phyloP scores from a whole-genome alignment of 2,888 invertebrate genomes.

The Heliconius ismenius region DNA sequence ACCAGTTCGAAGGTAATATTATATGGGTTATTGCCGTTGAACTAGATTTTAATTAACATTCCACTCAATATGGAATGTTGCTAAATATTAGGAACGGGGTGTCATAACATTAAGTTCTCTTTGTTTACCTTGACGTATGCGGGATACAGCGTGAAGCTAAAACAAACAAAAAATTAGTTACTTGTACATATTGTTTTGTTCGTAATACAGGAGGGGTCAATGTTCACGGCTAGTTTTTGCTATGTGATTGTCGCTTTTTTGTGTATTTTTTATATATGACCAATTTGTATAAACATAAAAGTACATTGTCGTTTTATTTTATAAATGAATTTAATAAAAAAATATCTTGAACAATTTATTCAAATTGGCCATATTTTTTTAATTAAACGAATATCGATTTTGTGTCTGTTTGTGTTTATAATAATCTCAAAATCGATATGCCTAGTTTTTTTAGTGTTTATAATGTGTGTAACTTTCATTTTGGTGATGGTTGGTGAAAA shows the following conservation, averaged over 20 bases:
- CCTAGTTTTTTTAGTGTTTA: slow-evolving; percentile 46
- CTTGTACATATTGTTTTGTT: slow-evolving; percentile 13
- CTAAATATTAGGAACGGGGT: neutral
- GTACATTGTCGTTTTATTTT: neutral
- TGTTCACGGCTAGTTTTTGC: slow-evolving; percentile 42
- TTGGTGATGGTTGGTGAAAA: slow-evolving; percentile 82
- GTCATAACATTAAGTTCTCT: neutral
- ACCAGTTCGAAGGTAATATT: slow-evolving; percentile 91
- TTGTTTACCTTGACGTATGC: too few species aligned
- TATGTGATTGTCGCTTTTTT: slow-evolving; percentile 44
- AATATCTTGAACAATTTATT: neutral
- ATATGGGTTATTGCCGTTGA: slow-evolving; percentile 47
- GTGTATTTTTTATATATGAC: slow-evolving; percentile 33
- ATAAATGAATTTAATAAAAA: neutral
- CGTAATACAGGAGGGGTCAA: slow-evolving; percentile 32
- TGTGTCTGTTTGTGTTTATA: neutral
- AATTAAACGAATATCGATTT: slow-evolving; percentile 19
- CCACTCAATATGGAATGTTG: neutral
- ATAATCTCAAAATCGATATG: slow-evolving; percentile 30
- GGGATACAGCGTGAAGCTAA: neutral
- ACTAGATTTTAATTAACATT: slow-evolving; percentile 44
- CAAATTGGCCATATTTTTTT: slow-evolving; percentile 35
- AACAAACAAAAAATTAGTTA: neutral
- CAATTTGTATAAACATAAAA: slow-evolving; percentile 17
- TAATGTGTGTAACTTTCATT: slow-evolving; percentile 52